Percentiles rank a stretch among this genome's conserved stretches.
These are phyloP conservation scores for Trididemnum miniatum DNA, from an alignment of 23 tunicate genomes.

Conservation along the genomic window DNA sequence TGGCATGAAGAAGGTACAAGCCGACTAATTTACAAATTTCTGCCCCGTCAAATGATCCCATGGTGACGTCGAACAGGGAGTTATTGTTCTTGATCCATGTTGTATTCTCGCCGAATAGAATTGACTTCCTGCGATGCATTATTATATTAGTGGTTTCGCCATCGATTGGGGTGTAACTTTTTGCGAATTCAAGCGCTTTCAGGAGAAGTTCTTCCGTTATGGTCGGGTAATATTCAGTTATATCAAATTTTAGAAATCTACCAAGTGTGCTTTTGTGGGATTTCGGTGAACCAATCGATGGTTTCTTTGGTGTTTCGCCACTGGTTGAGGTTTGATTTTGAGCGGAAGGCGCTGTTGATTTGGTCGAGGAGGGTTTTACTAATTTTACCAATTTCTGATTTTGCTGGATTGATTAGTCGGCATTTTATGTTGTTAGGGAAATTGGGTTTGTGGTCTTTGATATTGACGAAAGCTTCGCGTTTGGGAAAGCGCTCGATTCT, in stretches of 20 bases:
- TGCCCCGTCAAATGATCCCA: background rate
- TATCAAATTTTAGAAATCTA: background rate
- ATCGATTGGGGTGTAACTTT: background rate
- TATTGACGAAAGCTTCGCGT: background rate
- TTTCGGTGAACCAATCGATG: background rate
- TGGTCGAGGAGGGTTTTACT: background rate
- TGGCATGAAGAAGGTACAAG: background rate
- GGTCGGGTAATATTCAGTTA: background rate
- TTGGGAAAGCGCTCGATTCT: background rate
- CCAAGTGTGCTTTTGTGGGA: background rate
- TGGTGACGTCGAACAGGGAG: background rate
- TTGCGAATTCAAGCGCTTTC: background rate
- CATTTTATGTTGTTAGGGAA: background rate
- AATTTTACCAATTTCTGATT: background rate
- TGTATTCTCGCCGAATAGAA: background rate
- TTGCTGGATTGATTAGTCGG: background rate
- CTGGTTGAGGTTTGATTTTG: background rate
- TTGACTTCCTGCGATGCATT: background rate
- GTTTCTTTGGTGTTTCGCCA: background rate
- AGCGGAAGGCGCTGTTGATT: background rate
- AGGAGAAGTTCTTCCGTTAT: background rate
- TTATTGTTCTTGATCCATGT: background rate
- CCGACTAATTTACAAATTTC: background rate
- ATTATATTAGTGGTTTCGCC: background rate
- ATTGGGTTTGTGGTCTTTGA: background rate